phyloP scores from a whole-genome alignment of 2,888 invertebrate genomes.

The Microplitis deprimator region DNA sequence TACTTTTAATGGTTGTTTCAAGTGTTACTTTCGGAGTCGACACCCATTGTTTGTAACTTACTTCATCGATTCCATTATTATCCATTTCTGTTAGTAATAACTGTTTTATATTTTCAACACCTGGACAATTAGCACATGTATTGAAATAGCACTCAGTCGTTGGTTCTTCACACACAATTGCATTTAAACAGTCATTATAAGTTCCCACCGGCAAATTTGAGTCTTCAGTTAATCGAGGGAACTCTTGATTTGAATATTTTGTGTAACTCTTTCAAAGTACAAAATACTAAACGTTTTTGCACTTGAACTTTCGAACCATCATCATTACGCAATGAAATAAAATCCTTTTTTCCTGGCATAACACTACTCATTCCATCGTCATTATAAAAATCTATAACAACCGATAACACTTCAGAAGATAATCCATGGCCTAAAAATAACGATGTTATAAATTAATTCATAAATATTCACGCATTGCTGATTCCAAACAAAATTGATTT shows the following conservation, averaged over 20 bases:
- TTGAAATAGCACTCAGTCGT: conserved; percentile 28
- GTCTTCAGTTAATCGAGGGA: conserved; percentile 10
- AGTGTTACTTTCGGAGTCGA: conserved; percentile 38
- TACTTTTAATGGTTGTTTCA: conserved; percentile 36
- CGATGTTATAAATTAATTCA: not conserved
- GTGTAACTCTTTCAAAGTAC: not conserved
- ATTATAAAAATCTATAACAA: not conserved
- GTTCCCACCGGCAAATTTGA: conserved; percentile 18
- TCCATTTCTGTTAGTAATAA: conserved; percentile 36
- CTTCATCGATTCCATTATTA: conserved; percentile 39
- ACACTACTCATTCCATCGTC: not conserved
- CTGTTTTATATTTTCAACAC: conserved; percentile 31
- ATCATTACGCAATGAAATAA: not conserved
- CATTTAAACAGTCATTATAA: conserved; percentile 26
- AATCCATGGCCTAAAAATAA: not conserved
- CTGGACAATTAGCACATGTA: conserved; percentile 37
- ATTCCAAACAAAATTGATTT: not conserved
- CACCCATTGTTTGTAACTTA: conserved; percentile 42
- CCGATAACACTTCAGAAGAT: too few relatives aligned
- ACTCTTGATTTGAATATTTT: not conserved
- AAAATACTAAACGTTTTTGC: not conserved
- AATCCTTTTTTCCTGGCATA: not conserved
- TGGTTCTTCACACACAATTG: conserved; percentile 33
- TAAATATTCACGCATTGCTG: not conserved
- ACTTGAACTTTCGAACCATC: conserved; percentile 1